Percentiles rank a stretch among this genome's conserved stretches.
Conservation (phyloP, 2,888 invertebrate species). For the Megaustenia siamemsis region DNA sequence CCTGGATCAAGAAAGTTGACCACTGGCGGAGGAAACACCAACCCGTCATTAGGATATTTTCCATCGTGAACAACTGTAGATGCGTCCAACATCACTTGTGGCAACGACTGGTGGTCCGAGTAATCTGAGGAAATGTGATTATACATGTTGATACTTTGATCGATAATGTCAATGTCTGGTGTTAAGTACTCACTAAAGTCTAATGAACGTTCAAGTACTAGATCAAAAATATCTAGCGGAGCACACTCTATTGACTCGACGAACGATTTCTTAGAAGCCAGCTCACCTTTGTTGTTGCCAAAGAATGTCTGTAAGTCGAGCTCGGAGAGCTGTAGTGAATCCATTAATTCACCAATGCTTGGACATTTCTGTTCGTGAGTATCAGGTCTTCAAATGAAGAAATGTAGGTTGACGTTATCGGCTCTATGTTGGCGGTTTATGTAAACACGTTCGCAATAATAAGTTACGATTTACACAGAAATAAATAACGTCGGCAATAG, state of each 20-base stretch:
- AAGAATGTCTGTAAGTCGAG: constrained; percentile 57
- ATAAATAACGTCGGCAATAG: background rate
- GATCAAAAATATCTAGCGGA: constrained; percentile 41
- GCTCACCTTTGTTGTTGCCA: constrained; percentile 59
- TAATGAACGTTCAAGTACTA: constrained; percentile 38
- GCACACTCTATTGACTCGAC: constrained; percentile 55
- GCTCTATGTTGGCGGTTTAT: constrained; percentile 60
- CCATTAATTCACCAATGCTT: constrained; percentile 59
- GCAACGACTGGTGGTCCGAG: constrained; percentile 43
- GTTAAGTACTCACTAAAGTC: constrained; percentile 47
- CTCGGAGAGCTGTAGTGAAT: constrained; percentile 58
- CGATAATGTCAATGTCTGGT: constrained; percentile 23
- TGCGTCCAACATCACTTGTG: constrained; percentile 54
- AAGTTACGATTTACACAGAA: constrained; percentile 2
- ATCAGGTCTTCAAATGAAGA: constrained; percentile 55
- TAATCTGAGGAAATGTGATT: constrained; percentile 51
- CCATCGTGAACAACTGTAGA: constrained; percentile 40
- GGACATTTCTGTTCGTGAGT: constrained; percentile 57
- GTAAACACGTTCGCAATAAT: constrained; percentile 2
- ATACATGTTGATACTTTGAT: constrained; percentile 45
- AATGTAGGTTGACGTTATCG: constrained; percentile 51
- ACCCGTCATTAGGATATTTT: constrained; percentile 40
- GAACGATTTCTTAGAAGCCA: constrained; percentile 51
- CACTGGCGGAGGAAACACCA: constrained; percentile 38
- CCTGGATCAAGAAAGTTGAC: constrained; percentile 45